Evolutionary conservation across 23 tunicate genomes (phyloP), one percentile per base, ranked within the genome.

Genomic region (Ciona savignyi): DNA sequence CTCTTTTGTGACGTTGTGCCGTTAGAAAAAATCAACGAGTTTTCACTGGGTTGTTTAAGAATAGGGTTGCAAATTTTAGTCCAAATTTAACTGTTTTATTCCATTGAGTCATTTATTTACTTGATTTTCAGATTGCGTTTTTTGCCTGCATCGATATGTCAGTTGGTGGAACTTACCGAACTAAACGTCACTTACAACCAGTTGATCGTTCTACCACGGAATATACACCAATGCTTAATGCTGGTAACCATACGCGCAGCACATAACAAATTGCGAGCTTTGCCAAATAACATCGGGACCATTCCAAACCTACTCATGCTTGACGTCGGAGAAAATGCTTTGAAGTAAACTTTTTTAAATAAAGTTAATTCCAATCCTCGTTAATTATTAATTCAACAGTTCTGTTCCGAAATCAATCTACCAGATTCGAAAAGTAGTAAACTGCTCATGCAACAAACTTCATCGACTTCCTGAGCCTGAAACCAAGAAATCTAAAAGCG

Each of bases 401-500:
- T 71, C 75, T 23, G 61, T 88, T 33, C 96, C 96, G 34, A 82
- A 74, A 62, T 88, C 96, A 25, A 72, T 82, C 4, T 88, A 88
- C 73, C 83, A 78, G 29, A 68, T 88, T 60, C 62, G 82, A 66
- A 88, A 88, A 62, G 71, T 88, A 1, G 15, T 88, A 67, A 82
- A 82, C 68, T 69, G 81, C 20, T 70, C 69, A 1, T 68, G 73
- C 29, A 88, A 88, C 77, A 64, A 78, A 61, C 20, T 88, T 1
- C 71, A 75, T 19, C 72, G 61, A 3, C 64, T 88, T 22, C 96
- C 96, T 9, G 96, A 82, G 67, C 87, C 88, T 20, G 96, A 82
- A 48, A 61, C 72, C 27, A 82, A 82, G 60, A 73, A 71, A 85
- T 24, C 77, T 9, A 76, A 76, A 67, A 0, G 42, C 20, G 68